A percentile compares a stretch with the other conserved stretches of the same genome.
Conservation (phyloP, 2,797 vertebrate species). For the Thunnus albacares region DNA sequence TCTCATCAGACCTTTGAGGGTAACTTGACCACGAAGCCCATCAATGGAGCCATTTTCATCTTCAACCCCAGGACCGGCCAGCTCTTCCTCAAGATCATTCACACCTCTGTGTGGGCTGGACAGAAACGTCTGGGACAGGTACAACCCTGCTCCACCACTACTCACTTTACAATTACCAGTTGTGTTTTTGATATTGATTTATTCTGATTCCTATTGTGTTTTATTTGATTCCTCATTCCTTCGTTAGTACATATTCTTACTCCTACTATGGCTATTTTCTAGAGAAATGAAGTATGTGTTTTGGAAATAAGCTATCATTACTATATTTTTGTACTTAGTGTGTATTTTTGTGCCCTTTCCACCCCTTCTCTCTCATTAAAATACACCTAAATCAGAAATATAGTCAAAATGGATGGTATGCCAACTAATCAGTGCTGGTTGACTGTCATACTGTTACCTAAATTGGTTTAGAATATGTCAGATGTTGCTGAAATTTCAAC, state of each 20-base stretch:
- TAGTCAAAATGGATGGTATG: no score
- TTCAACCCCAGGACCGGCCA: conserved; percentile 99
- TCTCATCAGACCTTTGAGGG: conserved; percentile 96
- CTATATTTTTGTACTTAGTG: no score
- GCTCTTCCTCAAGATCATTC: conserved; percentile 99
- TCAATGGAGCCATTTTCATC: conserved; percentile 99
- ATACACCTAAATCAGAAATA: no score
- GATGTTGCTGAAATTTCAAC: not conserved
- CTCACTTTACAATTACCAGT: not conserved
- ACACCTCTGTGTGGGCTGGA: conserved; percentile 99
- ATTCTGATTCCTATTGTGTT: not conserved
- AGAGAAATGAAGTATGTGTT: not conserved
- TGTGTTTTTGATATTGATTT: not conserved
- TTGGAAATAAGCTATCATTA: not conserved
- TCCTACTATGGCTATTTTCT: not conserved
- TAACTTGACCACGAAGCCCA: conserved; percentile 99
- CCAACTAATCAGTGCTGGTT: not conserved
- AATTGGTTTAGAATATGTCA: not conserved
- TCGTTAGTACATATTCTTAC: not conserved
- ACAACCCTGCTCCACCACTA: not conserved
- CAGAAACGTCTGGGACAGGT: conserved; percentile 99
- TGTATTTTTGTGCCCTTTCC: no score
- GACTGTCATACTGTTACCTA: not conserved
- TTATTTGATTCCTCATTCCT: not conserved
- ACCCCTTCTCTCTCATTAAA: no score